Conservation (phyloP, 2,888 invertebrate species). For the Bursaphelenchus okinawaensis region DNA sequence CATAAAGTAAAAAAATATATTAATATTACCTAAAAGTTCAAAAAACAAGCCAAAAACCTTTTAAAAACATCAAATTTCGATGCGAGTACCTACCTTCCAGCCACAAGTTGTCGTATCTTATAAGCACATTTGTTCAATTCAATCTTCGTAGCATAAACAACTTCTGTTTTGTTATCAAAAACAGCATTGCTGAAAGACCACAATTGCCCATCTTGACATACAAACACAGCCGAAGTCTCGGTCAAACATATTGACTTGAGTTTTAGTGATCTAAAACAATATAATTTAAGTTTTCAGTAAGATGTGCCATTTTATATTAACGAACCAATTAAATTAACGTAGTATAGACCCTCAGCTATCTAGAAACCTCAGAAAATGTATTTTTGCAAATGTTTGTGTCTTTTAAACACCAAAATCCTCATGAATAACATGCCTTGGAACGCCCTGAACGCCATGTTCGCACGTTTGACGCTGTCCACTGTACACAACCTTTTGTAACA, state of each 20-base stretch:
- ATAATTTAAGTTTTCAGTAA: background rate
- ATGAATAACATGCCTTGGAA: background rate
- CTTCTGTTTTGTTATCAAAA: background rate
- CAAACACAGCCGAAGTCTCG: slow-evolving; percentile 3
- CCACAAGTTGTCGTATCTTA: slow-evolving; percentile 6
- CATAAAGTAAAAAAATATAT: too few relatives aligned
- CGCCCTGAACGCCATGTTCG: background rate
- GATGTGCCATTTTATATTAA: too few relatives aligned
- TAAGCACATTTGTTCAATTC: slow-evolving; percentile 11
- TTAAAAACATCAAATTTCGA: too few relatives aligned
- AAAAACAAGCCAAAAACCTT: too few relatives aligned
- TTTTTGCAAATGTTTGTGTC: too few relatives aligned
- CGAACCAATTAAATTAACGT: too few relatives aligned
- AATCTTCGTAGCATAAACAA: slow-evolving; percentile 2
- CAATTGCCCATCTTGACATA: background rate
- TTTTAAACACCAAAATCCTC: background rate
- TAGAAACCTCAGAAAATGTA: too few relatives aligned
- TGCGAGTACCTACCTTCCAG: slow-evolving; percentile 10
- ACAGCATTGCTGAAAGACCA: slow-evolving; percentile 1
- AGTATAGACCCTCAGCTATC: too few relatives aligned
- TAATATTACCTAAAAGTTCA: too few relatives aligned
- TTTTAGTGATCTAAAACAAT: background rate
- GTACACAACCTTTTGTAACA: background rate
- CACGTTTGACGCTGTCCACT: background rate
- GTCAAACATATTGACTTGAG: background rate